Evolutionary conservation across 2,888 invertebrate genomes (phyloP), one percentile per base, ranked within the genome.

Genomic region (Plutella xylostella): DNA sequence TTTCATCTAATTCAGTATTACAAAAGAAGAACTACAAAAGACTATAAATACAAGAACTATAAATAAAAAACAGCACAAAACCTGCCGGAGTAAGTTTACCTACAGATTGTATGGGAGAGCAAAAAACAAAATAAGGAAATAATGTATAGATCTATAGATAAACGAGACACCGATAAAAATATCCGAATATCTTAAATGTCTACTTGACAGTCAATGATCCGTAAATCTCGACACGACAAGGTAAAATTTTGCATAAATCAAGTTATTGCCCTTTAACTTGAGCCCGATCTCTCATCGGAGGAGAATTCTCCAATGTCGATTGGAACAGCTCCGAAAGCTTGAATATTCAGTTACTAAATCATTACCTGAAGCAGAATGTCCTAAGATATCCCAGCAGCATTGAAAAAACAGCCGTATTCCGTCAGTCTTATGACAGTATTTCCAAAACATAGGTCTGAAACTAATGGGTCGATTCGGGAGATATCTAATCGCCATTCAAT

Each of bases 311-410:
- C 25, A n/a, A n/a, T 59, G 60, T 58, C 58, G 59, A 68, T 64
- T 55, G 58, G 55, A 54, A 58, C 58, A 56, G 61, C 63, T 61
- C 62, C 55, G 65, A 60, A 60, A 67, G 65, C 65, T n/a, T 68
- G 73, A 74, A 75, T 75, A 76, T 74, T 76, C 72, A 70, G 73
- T 74, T 69, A 72, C 62, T 52, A 51, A 52, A 55, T 60, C 63
- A 68, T 70, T 52, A n/a, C n/a, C 49, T 48, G 48, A 45, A 46
- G 45, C 49, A 46, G 38, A 42, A 33, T 48, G 53, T 52, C 53
- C 49, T 54, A 56, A 59, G 60, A 49, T 48, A 25, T 25, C 39
- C 4, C 42, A 19, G 15, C 34, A 17, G 45, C 44, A 17, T 20
- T 45, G 38, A 49, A 39, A 65, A 56, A 63, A 53, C 54, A 48